Evolutionary conservation across 2,888 invertebrate genomes (phyloP), one percentile per base, ranked within the genome.

Genomic region (Patella pellucida): DNA sequence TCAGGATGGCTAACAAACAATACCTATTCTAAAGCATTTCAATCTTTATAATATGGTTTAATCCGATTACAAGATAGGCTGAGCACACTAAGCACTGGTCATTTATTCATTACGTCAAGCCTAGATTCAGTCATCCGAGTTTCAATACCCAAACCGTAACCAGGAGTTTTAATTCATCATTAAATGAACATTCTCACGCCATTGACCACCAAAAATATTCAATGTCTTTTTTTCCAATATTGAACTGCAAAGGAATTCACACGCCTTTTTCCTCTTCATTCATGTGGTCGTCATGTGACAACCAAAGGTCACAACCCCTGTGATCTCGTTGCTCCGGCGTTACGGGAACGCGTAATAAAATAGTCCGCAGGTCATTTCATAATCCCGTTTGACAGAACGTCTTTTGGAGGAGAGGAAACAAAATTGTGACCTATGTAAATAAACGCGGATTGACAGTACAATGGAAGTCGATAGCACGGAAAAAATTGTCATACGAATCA

Each of bases 51-150:
- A 23, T 19, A 62, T 19, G 19, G 62, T 23, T 62, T 62, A 62
- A 62, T 62, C 62, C 62, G 19, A 62, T 62, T 62, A 62, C 62
- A 62, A n/a, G 62, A 62, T 62, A 62, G 23, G 19, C 62, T 41
- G 41, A 41, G 41, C 41, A 41, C 41, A 41, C 41, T 41, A 41
- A 41, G 41, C 41, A 41, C 41, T 41, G 41, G 41, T 7, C 41
- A 41, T 41, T 41, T 41, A 41, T 41, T 41, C 41, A 41, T 41
- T 41, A 41, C 41, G 41, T 41, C 41, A 41, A 41, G 41, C 9
- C 41, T 41, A 41, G 41, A 7, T 41, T 7, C 41, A 41, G 41
- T 41, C 41, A 41, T 41, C 41, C 62, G 23, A 62, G 62, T 62
- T 62, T 62, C 62, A 62, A 62, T 62, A 62, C 7, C 41, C 41